These are phyloP conservation scores for Blastobasis lacticolella DNA, from an alignment of 2,888 invertebrate species.

Conservation along the genomic window DNA sequence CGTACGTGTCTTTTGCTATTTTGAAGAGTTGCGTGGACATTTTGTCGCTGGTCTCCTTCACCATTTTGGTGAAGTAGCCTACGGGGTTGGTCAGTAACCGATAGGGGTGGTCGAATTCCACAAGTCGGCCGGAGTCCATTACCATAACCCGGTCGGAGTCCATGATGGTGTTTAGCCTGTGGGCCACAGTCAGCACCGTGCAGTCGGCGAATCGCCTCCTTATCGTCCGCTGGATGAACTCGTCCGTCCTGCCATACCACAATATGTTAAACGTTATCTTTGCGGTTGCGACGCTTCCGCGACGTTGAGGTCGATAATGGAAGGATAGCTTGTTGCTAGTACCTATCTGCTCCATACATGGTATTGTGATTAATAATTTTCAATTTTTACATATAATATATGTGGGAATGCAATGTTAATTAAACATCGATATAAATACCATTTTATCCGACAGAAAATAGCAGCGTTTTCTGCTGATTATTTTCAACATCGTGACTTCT, in stretches of 20 bases:
- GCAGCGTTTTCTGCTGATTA: no score
- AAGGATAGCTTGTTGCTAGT: no score
- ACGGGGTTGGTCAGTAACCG: constrained; percentile 75
- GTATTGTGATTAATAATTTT: no score
- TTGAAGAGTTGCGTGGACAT: constrained; percentile 62
- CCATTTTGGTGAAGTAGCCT: constrained; percentile 80
- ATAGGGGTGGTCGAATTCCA: constrained; percentile 82
- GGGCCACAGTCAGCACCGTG: constrained; percentile 93
- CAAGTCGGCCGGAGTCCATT: constrained; percentile 85
- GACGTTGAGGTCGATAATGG: no score
- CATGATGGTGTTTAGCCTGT: constrained; percentile 93
- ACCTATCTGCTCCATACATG: no score
- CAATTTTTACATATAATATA: no score
- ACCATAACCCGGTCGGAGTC: constrained; percentile 92
- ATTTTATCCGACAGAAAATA: no score
- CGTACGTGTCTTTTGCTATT: constrained; percentile 61
- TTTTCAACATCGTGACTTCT: no score
- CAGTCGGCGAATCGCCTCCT: constrained; percentile 85
- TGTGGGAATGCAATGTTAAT: no score
- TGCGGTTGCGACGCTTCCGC: no score
- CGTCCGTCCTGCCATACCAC: constrained; percentile 78
- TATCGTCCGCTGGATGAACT: constrained; percentile 88
- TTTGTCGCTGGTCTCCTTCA: constrained; percentile 78
- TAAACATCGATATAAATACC: no score
- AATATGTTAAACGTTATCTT: no score